Percentiles rank a stretch among this genome's conserved stretches.
Conservation (phyloP, 2,797 vertebrate species). For the Aeoliscus strigatus region DNA sequence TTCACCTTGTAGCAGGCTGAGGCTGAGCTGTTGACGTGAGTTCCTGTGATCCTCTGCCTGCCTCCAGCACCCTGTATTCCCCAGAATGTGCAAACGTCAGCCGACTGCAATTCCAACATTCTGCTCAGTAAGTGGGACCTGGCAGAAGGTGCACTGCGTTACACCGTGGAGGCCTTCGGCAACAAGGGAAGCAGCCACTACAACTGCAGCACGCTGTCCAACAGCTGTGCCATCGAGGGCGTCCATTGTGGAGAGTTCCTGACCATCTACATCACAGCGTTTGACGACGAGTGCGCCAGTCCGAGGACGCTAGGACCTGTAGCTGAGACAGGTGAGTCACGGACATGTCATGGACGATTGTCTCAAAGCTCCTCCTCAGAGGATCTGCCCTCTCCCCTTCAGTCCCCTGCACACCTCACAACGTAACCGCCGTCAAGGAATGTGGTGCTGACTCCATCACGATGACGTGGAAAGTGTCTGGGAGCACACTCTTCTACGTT, state of each 20-base stretch:
- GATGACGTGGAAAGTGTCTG: slow-evolving; percentile 55
- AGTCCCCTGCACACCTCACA: slow-evolving; percentile 73
- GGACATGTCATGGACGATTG: too few species aligned
- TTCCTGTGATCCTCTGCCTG: too few species aligned
- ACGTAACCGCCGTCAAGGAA: slow-evolving; percentile 48
- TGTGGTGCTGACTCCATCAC: slow-evolving; percentile 65
- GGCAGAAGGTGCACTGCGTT: slow-evolving; percentile 64
- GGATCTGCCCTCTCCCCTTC: slow-evolving; percentile 5
- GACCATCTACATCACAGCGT: slow-evolving; percentile 66
- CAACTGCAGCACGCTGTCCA: slow-evolving; percentile 67
- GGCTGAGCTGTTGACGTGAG: too few species aligned
- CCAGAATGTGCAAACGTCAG: slow-evolving; percentile 55
- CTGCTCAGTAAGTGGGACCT: slow-evolving; percentile 72
- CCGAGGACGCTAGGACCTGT: slow-evolving; percentile 45
- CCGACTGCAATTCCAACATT: slow-evolving; percentile 51
- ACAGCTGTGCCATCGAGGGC: slow-evolving; percentile 67
- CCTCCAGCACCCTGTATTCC: slow-evolving; percentile 76
- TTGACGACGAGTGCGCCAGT: slow-evolving; percentile 70
- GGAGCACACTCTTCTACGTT: slow-evolving; percentile 57
- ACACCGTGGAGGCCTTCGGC: slow-evolving; percentile 67
- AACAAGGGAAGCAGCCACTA: slow-evolving; percentile 55
- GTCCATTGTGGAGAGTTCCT: slow-evolving; percentile 73
- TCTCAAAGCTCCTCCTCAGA: too few species aligned
- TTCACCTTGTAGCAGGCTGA: too few species aligned
- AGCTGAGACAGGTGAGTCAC: slow-evolving; percentile 73